A percentile compares a stretch with the other conserved stretches of the same genome.
Evolutionary conservation across 2,113 vertebrate genomes (phyloP).

Genomic region (Melospiza melodia): DNA sequence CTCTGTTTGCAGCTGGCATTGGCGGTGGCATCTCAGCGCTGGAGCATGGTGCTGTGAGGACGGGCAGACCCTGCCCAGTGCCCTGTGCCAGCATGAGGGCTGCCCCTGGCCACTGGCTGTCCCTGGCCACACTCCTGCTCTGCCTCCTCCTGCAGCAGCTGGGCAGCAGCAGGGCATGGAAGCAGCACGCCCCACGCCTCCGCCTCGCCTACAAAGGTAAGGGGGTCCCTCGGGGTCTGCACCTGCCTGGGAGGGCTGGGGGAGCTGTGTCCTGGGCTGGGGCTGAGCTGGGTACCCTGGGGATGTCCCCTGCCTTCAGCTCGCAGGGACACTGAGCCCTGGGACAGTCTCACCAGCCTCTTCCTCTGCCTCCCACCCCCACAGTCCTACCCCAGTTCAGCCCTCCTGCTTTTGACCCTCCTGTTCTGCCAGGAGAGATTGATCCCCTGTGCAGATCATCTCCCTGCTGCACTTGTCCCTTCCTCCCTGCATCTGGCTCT

Average conservation of each 20-base stretch:
- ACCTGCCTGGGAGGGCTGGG: neutral
- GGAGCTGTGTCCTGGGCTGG: neutral
- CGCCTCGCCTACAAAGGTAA: constrained; percentile 72
- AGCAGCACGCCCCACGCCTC: constrained; percentile 55
- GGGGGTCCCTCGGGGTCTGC: neutral
- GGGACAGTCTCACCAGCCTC: neutral
- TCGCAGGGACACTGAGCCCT: neutral
- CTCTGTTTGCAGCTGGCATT: neutral
- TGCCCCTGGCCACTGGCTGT: neutral
- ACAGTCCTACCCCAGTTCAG: neutral
- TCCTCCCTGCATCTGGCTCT: too few relatives aligned
- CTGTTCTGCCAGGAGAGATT: neutral
- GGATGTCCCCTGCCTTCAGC: neutral
- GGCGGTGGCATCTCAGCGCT: accelerated
- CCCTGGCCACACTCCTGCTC: neutral
- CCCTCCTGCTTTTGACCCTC: neutral
- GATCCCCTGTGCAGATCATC: neutral
- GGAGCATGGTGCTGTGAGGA: constrained; percentile 30
- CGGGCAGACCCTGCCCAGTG: neutral
- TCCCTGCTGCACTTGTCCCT: neutral
- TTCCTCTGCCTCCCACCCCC: neutral
- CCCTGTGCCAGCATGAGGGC: neutral
- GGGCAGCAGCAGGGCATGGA: constrained; percentile 10
- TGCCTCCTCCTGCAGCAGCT: constrained; percentile 14
- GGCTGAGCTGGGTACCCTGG: neutral